A percentile compares a stretch with the other conserved stretches of the same genome.
Evolutionary conservation across 2,113 vertebrate genomes (phyloP).

Genomic region (Eurystomus gularis): DNA sequence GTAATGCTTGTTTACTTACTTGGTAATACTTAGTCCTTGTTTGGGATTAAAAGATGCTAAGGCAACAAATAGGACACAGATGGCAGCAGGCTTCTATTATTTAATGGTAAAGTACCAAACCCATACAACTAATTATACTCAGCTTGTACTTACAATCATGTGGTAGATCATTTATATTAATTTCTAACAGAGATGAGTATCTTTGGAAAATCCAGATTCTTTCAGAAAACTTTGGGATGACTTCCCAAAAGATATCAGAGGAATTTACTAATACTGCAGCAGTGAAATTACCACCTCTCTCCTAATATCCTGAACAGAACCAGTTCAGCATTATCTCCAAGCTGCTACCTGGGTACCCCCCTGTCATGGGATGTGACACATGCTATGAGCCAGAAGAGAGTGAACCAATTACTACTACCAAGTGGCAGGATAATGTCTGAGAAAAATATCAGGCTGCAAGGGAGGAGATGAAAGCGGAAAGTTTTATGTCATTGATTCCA

Average conservation of each 20-base stretch:
- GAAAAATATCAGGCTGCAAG: background rate
- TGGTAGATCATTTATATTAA: background rate
- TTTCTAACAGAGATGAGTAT: background rate
- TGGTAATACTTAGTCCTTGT: background rate
- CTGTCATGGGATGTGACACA: background rate
- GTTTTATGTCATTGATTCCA: background rate
- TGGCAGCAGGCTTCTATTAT: constrained; percentile 9
- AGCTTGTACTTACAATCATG: background rate
- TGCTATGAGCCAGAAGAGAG: background rate
- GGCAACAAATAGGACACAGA: background rate
- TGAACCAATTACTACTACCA: background rate
- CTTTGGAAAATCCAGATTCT: background rate
- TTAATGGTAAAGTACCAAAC: background rate
- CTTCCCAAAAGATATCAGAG: background rate
- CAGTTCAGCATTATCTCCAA: background rate
- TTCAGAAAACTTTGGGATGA: background rate
- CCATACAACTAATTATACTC: background rate
- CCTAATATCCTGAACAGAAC: background rate
- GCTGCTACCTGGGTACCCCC: background rate
- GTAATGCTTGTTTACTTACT: background rate
- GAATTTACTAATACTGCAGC: background rate
- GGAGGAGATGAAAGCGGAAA: background rate
- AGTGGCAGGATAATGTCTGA: background rate
- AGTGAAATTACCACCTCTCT: background rate
- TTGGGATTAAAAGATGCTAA: background rate